phyloP scores from a whole-genome alignment of 2,888 invertebrate genomes.

The Argyra leucocephala region DNA sequence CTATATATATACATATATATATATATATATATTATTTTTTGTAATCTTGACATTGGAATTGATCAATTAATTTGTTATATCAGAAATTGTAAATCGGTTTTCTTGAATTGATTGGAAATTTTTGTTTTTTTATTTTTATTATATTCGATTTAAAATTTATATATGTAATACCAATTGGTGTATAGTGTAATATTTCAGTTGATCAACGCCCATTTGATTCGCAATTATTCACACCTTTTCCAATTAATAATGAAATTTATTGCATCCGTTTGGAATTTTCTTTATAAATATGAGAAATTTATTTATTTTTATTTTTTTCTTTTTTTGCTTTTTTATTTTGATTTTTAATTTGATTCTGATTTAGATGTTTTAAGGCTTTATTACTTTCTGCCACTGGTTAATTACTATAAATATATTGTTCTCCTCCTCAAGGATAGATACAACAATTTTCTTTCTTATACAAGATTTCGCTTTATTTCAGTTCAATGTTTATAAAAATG shows the following conservation, averaged over 20 bases:
- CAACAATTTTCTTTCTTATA: background rate
- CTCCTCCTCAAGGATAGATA: background rate
- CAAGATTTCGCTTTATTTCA: background rate
- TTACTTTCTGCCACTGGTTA: slow-evolving; percentile 3
- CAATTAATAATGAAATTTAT: slow-evolving; percentile 12
- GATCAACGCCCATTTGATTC: slow-evolving; percentile 2
- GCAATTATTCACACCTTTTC: slow-evolving; percentile 12
- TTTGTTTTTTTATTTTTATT: background rate
- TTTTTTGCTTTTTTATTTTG: too few species aligned
- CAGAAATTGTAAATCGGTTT: background rate
- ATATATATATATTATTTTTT: background rate
- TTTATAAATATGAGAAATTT: too few species aligned
- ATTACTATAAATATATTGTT: slow-evolving; percentile 1
- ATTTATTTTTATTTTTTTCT: too few species aligned
- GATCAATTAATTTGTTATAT: slow-evolving; percentile 6
- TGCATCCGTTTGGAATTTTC: background rate
- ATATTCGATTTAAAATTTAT: too few species aligned
- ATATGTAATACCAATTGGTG: background rate
- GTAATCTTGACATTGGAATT: background rate
- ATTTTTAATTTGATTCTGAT: slow-evolving; percentile 2
- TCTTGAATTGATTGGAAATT: background rate
- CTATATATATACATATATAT: too few species aligned
- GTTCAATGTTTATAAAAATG: background rate
- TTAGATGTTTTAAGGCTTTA: slow-evolving; percentile 3
- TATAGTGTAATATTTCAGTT: background rate